phyloP scores from a whole-genome alignment of 2,888 invertebrate species.

The Eledona agricola region DNA sequence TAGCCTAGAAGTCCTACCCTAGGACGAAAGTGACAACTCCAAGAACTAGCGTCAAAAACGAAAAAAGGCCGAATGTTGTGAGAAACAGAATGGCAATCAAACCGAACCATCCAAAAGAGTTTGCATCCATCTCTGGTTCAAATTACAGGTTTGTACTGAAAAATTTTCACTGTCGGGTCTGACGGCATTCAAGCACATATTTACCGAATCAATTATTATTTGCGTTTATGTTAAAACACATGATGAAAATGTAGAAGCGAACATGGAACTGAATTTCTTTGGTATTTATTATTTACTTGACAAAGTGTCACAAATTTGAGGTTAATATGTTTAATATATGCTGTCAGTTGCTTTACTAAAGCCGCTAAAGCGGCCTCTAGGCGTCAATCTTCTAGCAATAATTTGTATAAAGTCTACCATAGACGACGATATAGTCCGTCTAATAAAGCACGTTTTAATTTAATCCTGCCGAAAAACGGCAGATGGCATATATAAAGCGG shows the following conservation, averaged over 20 bases:
- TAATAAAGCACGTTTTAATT: no score
- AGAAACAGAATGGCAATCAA: slow-evolving; percentile 59
- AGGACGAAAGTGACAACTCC: slow-evolving; percentile 56
- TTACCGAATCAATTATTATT: slow-evolving; percentile 14
- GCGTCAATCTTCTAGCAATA: no score
- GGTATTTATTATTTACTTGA: slow-evolving; percentile 21
- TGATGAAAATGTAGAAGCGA: slow-evolving; percentile 28
- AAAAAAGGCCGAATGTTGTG: slow-evolving; percentile 61
- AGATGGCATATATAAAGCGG: no score
- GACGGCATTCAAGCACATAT: slow-evolving; percentile 4
- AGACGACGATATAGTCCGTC: no score
- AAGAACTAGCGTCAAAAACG: slow-evolving; percentile 56
- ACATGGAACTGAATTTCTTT: slow-evolving; percentile 15
- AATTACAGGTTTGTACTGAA: neutral
- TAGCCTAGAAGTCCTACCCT: slow-evolving; percentile 51
- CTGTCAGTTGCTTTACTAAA: no score
- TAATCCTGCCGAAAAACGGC: no score
- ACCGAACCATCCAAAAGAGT: slow-evolving; percentile 57
- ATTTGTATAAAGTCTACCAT: no score
- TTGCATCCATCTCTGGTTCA: slow-evolving; percentile 47
- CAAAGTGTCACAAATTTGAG: slow-evolving; percentile 33
- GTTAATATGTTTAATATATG: slow-evolving; percentile 15
- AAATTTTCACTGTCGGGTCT: no score
- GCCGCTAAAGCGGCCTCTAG: no score
- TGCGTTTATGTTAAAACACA: slow-evolving; percentile 31